These are phyloP conservation scores for Gouania willdenowi DNA, from an alignment of 2,797 vertebrate genomes.

Conservation along the genomic window DNA sequence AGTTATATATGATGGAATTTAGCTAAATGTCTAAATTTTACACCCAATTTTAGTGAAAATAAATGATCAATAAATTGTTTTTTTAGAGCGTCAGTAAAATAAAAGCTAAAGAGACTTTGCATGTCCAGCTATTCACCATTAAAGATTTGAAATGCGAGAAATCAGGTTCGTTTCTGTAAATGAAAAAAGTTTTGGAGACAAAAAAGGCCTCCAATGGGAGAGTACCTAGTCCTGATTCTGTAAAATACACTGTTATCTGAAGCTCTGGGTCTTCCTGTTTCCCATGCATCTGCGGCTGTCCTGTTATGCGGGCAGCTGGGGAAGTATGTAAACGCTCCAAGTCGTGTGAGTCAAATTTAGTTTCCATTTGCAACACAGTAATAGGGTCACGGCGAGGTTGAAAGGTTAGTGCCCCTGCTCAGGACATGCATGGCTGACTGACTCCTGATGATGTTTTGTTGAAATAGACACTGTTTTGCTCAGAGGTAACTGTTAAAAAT, in stretches of 20 bases:
- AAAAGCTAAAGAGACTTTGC: no score
- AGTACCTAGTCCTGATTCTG: constrained; percentile 19
- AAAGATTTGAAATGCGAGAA: no score
- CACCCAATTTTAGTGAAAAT: no score
- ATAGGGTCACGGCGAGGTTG: constrained; percentile 21
- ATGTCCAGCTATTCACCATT: no score
- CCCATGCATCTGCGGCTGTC: constrained; percentile 7
- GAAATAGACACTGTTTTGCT: constrained; percentile 58
- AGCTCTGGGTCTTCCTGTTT: constrained; percentile 58
- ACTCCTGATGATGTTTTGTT: constrained; percentile 27
- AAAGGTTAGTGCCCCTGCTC: constrained; percentile 33
- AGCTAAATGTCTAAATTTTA: no score
- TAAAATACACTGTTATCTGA: constrained; percentile 50
- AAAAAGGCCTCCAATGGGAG: constrained; percentile 4
- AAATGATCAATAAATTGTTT: no score
- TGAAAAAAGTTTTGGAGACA: no score
- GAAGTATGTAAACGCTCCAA: constrained; percentile 6
- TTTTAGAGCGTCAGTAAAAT: no score
- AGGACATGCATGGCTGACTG: constrained; percentile 17
- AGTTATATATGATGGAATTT: no score
- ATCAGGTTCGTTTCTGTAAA: no score
- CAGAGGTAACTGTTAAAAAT: constrained; percentile 51
- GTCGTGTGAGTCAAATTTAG: constrained; percentile 49
- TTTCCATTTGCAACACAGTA: constrained; percentile 37
- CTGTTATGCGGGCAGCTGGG: constrained; percentile 11